Conservation (phyloP, 2,888 invertebrate genomes). For the Linnaemya vulpina region DNA sequence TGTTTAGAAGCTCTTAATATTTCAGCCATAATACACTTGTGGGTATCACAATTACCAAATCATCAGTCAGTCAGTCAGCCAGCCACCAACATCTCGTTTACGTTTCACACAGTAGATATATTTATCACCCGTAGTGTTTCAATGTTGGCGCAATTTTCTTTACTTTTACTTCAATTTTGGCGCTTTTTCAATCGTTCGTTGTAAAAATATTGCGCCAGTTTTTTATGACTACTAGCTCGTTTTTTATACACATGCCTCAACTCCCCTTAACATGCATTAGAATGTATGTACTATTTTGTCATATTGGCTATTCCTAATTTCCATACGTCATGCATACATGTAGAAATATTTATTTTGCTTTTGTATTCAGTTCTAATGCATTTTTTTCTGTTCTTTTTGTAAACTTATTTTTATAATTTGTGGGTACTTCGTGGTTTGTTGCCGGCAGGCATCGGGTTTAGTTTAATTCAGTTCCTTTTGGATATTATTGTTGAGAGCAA, state of each 20-base stretch:
- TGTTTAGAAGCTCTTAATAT: slow-evolving; percentile 12
- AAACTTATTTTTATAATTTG: slow-evolving; percentile 12
- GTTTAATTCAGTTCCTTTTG: slow-evolving; percentile 13
- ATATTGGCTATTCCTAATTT: too few relatives aligned
- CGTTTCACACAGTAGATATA: slow-evolving; percentile 14
- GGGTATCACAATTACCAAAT: slow-evolving; percentile 35
- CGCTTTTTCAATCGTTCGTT: slow-evolving; percentile 63
- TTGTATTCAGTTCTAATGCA: slow-evolving; percentile 48
- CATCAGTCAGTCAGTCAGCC: slow-evolving; percentile 6
- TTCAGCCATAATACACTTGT: slow-evolving; percentile 23
- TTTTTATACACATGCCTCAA: slow-evolving; percentile 14
- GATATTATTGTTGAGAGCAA: neutral
- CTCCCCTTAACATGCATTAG: neutral
- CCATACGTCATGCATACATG: neutral
- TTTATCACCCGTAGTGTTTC: slow-evolving; percentile 32
- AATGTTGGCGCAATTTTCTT: slow-evolving; percentile 67
- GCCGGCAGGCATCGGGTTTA: slow-evolving; percentile 33
- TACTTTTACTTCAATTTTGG: slow-evolving; percentile 69
- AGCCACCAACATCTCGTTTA: slow-evolving; percentile 28
- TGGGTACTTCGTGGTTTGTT: neutral
- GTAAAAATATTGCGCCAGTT: slow-evolving; percentile 67
- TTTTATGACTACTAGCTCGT: slow-evolving; percentile 27
- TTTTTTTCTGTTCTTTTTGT: too few relatives aligned
- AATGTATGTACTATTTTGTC: neutral
- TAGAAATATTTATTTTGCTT: neutral